Conservation (phyloP, 2,113 vertebrate genomes). For the Boleophthalmus pectinirostris region DNA sequence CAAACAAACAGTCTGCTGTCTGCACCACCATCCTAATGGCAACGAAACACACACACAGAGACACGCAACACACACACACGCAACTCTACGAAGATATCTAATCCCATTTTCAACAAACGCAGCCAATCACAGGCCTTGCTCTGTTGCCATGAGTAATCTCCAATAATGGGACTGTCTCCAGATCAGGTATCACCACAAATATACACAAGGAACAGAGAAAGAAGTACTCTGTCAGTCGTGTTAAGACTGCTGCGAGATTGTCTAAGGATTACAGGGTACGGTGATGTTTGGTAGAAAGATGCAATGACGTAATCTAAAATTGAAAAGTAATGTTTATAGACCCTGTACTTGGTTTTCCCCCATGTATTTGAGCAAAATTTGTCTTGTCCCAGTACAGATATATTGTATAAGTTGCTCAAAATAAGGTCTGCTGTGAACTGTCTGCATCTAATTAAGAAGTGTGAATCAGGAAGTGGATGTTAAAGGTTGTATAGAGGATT, state of each 20-base stretch:
- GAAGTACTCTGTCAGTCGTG: conserved; percentile 22
- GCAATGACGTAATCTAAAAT: background rate
- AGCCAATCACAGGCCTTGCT: conserved; percentile 25
- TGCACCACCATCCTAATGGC: conserved; percentile 50
- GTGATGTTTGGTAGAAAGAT: background rate
- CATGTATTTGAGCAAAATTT: too few species aligned
- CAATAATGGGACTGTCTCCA: conserved; percentile 35
- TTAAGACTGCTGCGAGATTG: conserved; percentile 18
- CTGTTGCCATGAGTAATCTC: conserved; percentile 41
- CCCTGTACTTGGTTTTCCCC: too few species aligned
- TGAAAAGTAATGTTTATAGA: background rate
- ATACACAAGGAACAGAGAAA: conserved; percentile 57
- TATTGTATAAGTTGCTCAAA: background rate
- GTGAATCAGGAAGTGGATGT: too few species aligned
- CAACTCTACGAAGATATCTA: conserved; percentile 54
- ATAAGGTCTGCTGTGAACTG: too few species aligned
- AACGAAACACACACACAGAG: conserved; percentile 60
- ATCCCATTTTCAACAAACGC: conserved; percentile 69
- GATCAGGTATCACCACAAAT: conserved; percentile 67
- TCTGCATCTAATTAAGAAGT: too few species aligned
- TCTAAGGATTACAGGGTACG: background rate
- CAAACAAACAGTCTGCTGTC: conserved; percentile 66
- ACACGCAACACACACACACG: conserved; percentile 61
- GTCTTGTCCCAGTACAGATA: too few species aligned
- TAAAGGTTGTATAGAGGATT: too few species aligned